Percentiles rank a stretch among this genome's conserved stretches.
Conservation (phyloP, 2,113 vertebrate species). For the Sander lucioperca region DNA sequence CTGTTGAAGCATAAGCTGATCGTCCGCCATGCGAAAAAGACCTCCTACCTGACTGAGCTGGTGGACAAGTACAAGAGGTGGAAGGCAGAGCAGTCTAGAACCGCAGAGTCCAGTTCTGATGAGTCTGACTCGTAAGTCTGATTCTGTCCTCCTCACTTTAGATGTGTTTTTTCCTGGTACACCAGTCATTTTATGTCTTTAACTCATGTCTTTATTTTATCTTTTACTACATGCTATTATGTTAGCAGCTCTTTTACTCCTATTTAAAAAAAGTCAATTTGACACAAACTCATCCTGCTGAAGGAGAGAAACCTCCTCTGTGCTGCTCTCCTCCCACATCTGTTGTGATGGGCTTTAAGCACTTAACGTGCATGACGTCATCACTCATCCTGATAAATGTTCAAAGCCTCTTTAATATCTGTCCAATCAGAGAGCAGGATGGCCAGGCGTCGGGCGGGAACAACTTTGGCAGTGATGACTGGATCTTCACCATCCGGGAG, state of each 20-base stretch:
- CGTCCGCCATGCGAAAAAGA: slow-evolving; percentile 95
- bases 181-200: too few relatives aligned
- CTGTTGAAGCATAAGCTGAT: slow-evolving; percentile 98
- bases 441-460: slow-evolving; percentile 93
- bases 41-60: slow-evolving; percentile 95
- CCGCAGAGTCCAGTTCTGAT: slow-evolving; percentile 92
- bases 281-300: background rate
- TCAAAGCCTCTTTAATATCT: slow-evolving; percentile 9
- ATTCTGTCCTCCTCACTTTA: background rate
- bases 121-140: slow-evolving; percentile 93
- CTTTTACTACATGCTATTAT: background rate
- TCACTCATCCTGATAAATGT: slow-evolving; percentile 1
- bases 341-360: slow-evolving; percentile 17
- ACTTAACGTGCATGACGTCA: slow-evolving; percentile 14
- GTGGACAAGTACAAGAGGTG: slow-evolving; percentile 97
- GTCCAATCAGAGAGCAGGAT: slow-evolving; percentile 89
- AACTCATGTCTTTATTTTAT: too few relatives aligned
- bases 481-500: slow-evolving; percentile 97
- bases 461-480: slow-evolving; percentile 90
- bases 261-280: background rate
- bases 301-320: background rate
- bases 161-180: background rate
- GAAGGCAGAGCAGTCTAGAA: slow-evolving; percentile 93
- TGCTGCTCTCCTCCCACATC: slow-evolving; percentile 4
- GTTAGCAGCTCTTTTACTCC: background rate